Conservation (phyloP, 2,888 invertebrate species). For the Sicus ferrugineus region DNA sequence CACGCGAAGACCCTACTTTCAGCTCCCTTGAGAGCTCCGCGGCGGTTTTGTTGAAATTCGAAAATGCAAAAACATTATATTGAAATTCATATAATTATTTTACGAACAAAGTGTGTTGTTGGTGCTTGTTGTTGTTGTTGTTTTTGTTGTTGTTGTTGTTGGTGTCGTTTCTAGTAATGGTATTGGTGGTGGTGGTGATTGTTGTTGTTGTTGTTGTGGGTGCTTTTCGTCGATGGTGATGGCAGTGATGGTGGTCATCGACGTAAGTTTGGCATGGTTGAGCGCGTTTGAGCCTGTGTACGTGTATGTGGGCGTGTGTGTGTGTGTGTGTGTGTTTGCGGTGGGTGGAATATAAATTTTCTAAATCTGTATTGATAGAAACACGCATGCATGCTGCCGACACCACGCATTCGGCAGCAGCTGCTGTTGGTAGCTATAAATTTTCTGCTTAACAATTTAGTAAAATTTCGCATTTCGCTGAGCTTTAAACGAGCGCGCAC, state of each 20-base stretch:
- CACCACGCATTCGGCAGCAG: conserved; percentile 17
- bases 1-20: too few relatives aligned
- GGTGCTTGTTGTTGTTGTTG: conserved; percentile 15
- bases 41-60: conserved; percentile 20
- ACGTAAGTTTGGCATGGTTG: not conserved
- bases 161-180: conserved; percentile 50
- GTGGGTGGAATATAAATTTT: conserved; percentile 16
- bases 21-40: too few relatives aligned
- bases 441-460: conserved; percentile 26
- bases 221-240: conserved; percentile 39
- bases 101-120: not conserved
- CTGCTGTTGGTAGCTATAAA: conserved; percentile 29
- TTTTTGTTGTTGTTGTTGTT: conserved; percentile 37
- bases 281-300: not conserved
- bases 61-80: conserved; percentile 21
- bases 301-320: conserved; percentile 3
- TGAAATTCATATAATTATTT: conserved; percentile 26
- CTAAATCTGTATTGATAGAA: conserved; percentile 31
- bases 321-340: conserved; percentile 3
- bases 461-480: not conserved
- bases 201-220: conserved; percentile 43
- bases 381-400: conserved; percentile 15
- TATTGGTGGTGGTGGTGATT: conserved; percentile 49
- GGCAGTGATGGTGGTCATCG: not conserved
- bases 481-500: not conserved